phyloP scores from a whole-genome alignment of 2,113 vertebrate species.

The Eleginops maclovinus region DNA sequence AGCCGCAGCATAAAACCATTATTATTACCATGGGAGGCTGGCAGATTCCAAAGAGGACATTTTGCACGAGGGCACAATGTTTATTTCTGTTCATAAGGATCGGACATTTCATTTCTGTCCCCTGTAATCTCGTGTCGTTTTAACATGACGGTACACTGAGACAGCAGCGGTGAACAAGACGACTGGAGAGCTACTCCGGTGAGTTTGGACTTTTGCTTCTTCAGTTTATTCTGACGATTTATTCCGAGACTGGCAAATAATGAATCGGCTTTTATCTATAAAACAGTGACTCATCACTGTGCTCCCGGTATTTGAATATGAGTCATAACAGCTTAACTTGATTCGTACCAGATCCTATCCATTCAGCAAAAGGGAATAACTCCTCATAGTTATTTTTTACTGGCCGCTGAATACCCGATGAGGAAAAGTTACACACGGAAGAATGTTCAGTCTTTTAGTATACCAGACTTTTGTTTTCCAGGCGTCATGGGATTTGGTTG shows the following conservation, averaged over 20 bases:
- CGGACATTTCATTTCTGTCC: slow-evolving; percentile 37
- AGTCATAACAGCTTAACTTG: neutral
- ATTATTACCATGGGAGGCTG: slow-evolving; percentile 15
- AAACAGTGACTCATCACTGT: neutral
- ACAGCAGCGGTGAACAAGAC: slow-evolving; percentile 38
- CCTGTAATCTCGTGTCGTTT: slow-evolving; percentile 21
- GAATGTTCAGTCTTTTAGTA: neutral
- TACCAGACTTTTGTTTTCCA: neutral
- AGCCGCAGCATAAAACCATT: slow-evolving; percentile 43
- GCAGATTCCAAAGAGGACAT: slow-evolving; percentile 39
- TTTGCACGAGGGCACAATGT: slow-evolving; percentile 25
- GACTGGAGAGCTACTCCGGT: slow-evolving; percentile 61
- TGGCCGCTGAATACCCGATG: neutral
- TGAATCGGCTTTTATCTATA: neutral
- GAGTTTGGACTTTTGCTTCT: slow-evolving; percentile 60
- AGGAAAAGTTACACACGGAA: neutral
- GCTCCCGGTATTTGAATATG: neutral
- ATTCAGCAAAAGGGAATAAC: neutral
- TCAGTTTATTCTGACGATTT: neutral
- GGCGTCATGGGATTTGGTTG: neutral
- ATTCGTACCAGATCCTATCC: neutral
- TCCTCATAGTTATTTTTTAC: neutral
- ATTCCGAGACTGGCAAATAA: neutral
- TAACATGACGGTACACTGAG: slow-evolving; percentile 29
- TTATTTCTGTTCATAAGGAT: slow-evolving; percentile 48